Evolutionary conservation across 2,113 vertebrate species (phyloP), one percentile per base, ranked within the genome.

Genomic region (Dromas ardeola): DNA sequence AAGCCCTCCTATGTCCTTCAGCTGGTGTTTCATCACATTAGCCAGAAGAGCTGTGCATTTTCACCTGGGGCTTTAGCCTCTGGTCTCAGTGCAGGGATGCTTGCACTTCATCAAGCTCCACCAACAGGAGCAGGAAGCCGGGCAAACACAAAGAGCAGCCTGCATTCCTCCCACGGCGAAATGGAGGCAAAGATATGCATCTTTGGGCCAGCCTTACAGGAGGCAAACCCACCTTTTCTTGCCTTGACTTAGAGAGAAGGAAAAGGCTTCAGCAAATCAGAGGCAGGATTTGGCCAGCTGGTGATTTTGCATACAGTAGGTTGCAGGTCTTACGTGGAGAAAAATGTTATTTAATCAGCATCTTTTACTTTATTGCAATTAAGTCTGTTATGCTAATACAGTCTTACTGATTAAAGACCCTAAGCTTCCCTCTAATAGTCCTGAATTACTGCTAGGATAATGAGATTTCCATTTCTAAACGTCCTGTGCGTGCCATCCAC

Each of bases 321-420:
- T 56, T 50, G 66, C 36, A 63, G 17, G 34, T 49, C 66, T 93
- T 66, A 12, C 0, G 19, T 73, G 50, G 34, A 76, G 79, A 47
- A 93, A 73, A 83, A 23, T 17, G 12, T 66, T 66, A 56, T 83
- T 88, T 88, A 76, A 90, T 90, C 79, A 88, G 36, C 63, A 52
- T 83, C 27, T 82, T 91, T 93, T 79, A 71, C 81, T 80, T 90
- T 63, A 88, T 49, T 88, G 53, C 82, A 74, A 92, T 91, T 92
- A 94, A 83, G 81, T 91, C 70, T 91, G 66, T 82, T 81, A 72
- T 65, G 81, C 73, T 78, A 85, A 94, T 87, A 23, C 34, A 81
- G 52, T 67, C 67, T 50, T 80, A 50, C 78, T 93, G 91, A 96
- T 95, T 93, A 73, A 88, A 94, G 82, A 81, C 25, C 34, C 63